phyloP scores from a whole-genome alignment of 2,888 invertebrate genomes.

The Torymus tubicola region DNA sequence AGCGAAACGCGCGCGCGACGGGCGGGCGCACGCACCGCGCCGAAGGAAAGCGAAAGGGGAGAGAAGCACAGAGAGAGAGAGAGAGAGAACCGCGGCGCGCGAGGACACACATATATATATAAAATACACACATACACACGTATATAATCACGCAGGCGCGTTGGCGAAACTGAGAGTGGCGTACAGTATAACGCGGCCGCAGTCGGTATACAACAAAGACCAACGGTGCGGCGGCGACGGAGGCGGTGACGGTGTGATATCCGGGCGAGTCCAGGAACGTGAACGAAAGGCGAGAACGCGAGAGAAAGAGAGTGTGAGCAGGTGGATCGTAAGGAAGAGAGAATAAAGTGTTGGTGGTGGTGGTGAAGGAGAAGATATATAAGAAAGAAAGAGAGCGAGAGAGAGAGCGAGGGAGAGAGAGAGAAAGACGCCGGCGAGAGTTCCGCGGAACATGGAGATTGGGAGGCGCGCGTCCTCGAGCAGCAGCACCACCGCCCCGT shows the following conservation, averaged over 20 bases:
- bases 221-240: not conserved
- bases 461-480: not conserved
- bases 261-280: conserved; percentile 3
- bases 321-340: not conserved
- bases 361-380: conserved; percentile 18
- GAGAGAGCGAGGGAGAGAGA: not conserved
- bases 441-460: conserved; percentile 19
- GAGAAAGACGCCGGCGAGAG: not conserved
- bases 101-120: not conserved
- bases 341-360: not conserved
- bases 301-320: conserved; percentile 1
- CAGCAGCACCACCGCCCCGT: conserved; percentile 24
- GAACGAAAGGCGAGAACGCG: conserved; percentile 8
- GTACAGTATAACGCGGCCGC: no score
- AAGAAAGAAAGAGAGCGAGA: not conserved
- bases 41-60: conserved; percentile 14
- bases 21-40: not conserved
- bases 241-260: not conserved
- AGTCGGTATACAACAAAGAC: no score
- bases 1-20: not conserved
- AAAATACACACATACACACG: no score
- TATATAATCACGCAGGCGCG: not conserved
- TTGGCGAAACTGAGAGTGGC: not conserved
- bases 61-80: not conserved
- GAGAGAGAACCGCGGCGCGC: not conserved